Percentiles rank a stretch among this genome's conserved stretches.
Evolutionary conservation across 2,797 vertebrate species (phyloP).

Genomic region (Lemur catta): DNA sequence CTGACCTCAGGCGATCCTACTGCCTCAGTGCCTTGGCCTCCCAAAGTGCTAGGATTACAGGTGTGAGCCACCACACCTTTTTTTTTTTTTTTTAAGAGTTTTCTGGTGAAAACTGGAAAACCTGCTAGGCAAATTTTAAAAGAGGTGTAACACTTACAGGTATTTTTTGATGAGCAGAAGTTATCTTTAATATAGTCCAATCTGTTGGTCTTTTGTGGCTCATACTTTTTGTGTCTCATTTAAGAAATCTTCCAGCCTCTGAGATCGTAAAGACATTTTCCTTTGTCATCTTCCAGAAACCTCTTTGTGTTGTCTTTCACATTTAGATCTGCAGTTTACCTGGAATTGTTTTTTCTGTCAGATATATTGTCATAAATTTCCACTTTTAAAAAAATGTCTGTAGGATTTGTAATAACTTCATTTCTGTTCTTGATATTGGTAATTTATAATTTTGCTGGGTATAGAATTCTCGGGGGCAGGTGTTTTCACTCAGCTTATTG

Average conservation of each 20-base stretch:
- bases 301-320: not conserved
- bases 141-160: no score
- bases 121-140: no score
- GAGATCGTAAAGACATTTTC: not conserved
- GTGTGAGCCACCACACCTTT: no score
- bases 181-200: not conserved
- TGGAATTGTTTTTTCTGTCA: constrained; percentile 3
- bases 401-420: not conserved
- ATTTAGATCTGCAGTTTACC: not conserved
- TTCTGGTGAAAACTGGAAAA: no score
- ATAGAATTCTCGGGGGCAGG: not conserved
- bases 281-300: not conserved
- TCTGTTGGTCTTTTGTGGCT: not conserved
- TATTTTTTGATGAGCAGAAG: not conserved
- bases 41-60: no score
- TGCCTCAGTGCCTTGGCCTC: no score
- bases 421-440: not conserved
- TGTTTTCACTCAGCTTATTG: not conserved
- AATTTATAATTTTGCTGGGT: not conserved
- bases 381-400: not conserved
- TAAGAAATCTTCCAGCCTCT: not conserved
- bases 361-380: not conserved
- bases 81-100: no score
- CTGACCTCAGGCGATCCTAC: no score
- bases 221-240: not conserved